phyloP scores from a whole-genome alignment of 2,888 invertebrate genomes.

The Melinopterus prodromus region DNA sequence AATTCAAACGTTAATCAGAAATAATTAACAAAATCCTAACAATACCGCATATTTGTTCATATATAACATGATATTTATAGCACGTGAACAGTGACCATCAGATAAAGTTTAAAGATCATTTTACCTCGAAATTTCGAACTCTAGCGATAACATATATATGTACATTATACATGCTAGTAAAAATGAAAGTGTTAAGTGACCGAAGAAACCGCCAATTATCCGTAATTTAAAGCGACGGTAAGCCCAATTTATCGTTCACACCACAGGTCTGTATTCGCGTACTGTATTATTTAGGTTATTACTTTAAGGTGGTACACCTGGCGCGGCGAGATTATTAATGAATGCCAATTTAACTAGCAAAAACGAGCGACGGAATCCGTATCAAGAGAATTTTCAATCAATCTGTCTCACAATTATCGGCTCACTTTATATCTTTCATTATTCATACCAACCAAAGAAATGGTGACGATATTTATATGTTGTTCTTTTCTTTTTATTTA shows the following conservation, averaged over 20 bases:
- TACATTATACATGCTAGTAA: neutral
- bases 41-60: no score
- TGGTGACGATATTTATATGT: no score
- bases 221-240: neutral
- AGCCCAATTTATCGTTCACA: neutral
- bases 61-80: no score
- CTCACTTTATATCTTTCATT: neutral
- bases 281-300: constrained; percentile 19
- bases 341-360: neutral
- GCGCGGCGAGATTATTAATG: constrained; percentile 17
- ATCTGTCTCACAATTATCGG: neutral
- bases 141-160: no score
- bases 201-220: constrained; percentile 5
- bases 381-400: neutral
- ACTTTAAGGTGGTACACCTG: constrained; percentile 13
- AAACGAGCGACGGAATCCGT: neutral
- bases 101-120: no score
- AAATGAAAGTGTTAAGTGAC: neutral
- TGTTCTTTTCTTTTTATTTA: no score
- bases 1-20: no score
- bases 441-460: no score
- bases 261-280: neutral
- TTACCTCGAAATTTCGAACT: no score
- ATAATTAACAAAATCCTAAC: no score
- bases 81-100: no score